Evolutionary conservation across 2,888 invertebrate species (phyloP), one percentile per base, ranked within the genome.

Genomic region (Chironomus riparius): DNA sequence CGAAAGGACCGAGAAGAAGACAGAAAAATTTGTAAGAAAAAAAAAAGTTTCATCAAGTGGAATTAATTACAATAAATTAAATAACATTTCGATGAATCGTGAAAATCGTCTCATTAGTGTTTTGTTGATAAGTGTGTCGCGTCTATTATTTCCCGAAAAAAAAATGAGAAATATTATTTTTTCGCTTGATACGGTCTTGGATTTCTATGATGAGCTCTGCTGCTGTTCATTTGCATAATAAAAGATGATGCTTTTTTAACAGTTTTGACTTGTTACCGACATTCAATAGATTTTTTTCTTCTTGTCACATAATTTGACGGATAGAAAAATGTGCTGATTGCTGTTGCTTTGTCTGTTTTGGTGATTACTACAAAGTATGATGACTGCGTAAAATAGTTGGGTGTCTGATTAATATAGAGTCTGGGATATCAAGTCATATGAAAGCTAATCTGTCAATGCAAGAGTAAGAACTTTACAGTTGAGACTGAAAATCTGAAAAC

Each of bases 201-300:
- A n/a, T 22, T 3, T 68, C 68, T 18, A 24, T 21, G 65, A 15
- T 65, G 21, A 13, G 21, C 65, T 65, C 10, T 65, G 24, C 13
- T 65, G 65, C 13, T 24, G 21, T 24, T 72, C 21, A 72, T 72
- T 72, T 61, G 38, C 56, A 72, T 72, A 72, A 62, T 72, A 72
- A 72, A 72, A 62, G 62, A 62, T 12, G 10, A 72, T 72, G 28
- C 62, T 61, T 22, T 13, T 72, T 62, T 38, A 71, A 15, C 12
- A 12, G 61, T 56, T 72, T 71, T 72, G 72, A 72, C 72, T 62
- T 72, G 72, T 72, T 72, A 72, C 72, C 61, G 72, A 15, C 72
- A 56, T 72, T 15, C 7, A 56, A 56, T 15, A 56, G 56, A 56
- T 56, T 56, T 56, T 50, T 56, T n/a, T 50, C n/a, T 56, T 56